Base-by-base conservation (phyloP, 1,140 invertebrate species). In the Bombus confusus region DNA sequence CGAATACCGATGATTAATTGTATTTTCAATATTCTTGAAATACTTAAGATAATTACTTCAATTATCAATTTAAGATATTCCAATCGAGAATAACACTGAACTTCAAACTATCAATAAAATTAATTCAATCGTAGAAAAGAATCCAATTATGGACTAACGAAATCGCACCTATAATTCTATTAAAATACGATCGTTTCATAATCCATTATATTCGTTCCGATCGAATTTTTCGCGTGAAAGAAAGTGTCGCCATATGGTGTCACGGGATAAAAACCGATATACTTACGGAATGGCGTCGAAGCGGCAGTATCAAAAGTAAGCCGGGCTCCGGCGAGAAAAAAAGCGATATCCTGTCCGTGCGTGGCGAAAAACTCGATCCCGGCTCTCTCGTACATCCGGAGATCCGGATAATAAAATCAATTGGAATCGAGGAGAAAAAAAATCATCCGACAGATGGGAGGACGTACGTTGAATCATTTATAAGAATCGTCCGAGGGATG, bases 391-490 rank as follows among this genome's bases (percentile, higher is more conserved):
- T 28, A 71, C 73, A 62, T 84, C 64, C 78, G 31, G n/a, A 84
- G 69, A 83, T 88, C 68, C 34, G 34, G 62, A 68, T 83, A 90
- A 90, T 90, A 86, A 90, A 83, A 88, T 89, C 86, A 80, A 86
- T 80, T 68, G 34, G 18, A 73, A 78, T 75, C 72, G 87, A 41
- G 69, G 39, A 76, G 52, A 62, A 73, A 80, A 80, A 83, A 86
- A 72, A 57, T 81, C 52, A 41, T 47, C 34, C 28, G 69, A 81
- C 77, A 57, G 41, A 81, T 64, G 83, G 69, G n/a, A 13, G 69
- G 34, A 81, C 77, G 57, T 66, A 68, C n/a, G 34, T 80, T 74
- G 83, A 80, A 80, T 85, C 71, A 80, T 85, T 80, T 85, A 81
- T 80, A 74, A 68, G 71, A 73, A 59, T 73, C 28, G 69, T 66